Evolutionary conservation across 2,113 vertebrate genomes (phyloP), one percentile per base, ranked within the genome.

Genomic region (Pyxicephalus adspersus): DNA sequence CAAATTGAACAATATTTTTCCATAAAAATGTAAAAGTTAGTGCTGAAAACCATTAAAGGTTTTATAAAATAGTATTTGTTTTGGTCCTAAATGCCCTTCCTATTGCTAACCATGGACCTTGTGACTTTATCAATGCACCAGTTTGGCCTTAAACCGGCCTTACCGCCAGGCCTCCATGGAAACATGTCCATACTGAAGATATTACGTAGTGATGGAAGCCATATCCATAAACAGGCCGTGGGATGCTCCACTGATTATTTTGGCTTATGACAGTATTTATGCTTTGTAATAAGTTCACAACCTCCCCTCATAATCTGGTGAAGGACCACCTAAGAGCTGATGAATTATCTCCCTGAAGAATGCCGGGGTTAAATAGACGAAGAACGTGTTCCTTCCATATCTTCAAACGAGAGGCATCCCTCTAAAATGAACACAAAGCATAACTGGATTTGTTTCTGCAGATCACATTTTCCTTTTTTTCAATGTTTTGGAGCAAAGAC

Each of bases 251-350:
- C 13, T 70, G 65, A 61, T 70, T 70, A 9, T 70, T 71, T 80
- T 63, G 77, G 77, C 77, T 17, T 23, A 19, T 5, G 25, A 34
- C 16, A 18, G n/a, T 54, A 66, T 63, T 80, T 63, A 51, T 4
- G 17, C 50, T 22, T n/a, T 63, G 22, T 76, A 58, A 63, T 50
- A 50, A n/a, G 31, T 38, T 45, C 66, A 52, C 67, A 67, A 34
- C 51, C 64, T 29, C 22, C 29, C 65, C 3, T 57, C 17, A 52
- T 50, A 17, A 28, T 54, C 64, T 23, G 76, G 17, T 29, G 38
- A 31, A 22, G 16, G 66, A 80, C 77, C 77, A 80, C 77, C 77
- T 51, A 34, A 38, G 77, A 64, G 29, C 34, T 76, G 38, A 23
- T 23, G 45, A 76, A 45, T 25, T 29, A 20, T 64, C 38, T n/a